phyloP scores from a whole-genome alignment of 2,797 vertebrate genomes.

The Neoniphon sammara region DNA sequence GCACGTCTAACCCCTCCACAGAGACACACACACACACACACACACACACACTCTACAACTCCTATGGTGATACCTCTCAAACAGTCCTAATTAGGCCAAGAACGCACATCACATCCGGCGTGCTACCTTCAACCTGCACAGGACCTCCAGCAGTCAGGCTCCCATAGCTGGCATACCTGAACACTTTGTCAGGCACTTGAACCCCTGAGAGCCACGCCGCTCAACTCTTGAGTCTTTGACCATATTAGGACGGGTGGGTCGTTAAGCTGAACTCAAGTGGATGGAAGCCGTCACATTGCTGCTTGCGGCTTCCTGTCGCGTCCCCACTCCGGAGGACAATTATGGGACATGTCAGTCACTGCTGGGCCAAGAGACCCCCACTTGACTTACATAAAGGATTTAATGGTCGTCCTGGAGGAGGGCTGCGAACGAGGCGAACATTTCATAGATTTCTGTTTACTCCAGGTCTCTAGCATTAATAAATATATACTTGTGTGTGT shows the following conservation, averaged over 20 bases:
- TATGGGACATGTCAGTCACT: slow-evolving; percentile 37
- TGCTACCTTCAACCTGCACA: slow-evolving; percentile 65
- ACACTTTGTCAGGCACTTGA: slow-evolving; percentile 64
- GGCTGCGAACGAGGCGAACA: not conserved
- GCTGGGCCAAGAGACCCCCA: slow-evolving; percentile 21
- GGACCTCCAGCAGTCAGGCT: slow-evolving; percentile 70
- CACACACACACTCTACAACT: slow-evolving; percentile 27
- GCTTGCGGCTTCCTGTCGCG: slow-evolving; percentile 36
- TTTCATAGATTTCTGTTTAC: not conserved
- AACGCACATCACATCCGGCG: slow-evolving; percentile 67
- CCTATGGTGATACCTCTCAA: slow-evolving; percentile 58
- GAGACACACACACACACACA: slow-evolving; percentile 42
- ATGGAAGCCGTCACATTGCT: slow-evolving; percentile 33
- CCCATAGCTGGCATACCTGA: slow-evolving; percentile 74
- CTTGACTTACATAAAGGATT: slow-evolving; percentile 34
- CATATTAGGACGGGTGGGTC: slow-evolving; percentile 63
- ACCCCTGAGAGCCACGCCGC: slow-evolving; percentile 31
- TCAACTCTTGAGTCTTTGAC: slow-evolving; percentile 57
- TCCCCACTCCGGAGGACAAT: slow-evolving; percentile 42
- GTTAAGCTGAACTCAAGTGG: slow-evolving; percentile 41
- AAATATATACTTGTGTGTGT: not conserved
- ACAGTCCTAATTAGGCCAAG: slow-evolving; percentile 74
- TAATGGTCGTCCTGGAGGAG: not conserved
- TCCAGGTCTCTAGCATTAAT: not conserved
- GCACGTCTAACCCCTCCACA: slow-evolving; percentile 46